Base-by-base conservation (phyloP, 2,888 invertebrate genomes). In the Drosophila testacea region DNA sequence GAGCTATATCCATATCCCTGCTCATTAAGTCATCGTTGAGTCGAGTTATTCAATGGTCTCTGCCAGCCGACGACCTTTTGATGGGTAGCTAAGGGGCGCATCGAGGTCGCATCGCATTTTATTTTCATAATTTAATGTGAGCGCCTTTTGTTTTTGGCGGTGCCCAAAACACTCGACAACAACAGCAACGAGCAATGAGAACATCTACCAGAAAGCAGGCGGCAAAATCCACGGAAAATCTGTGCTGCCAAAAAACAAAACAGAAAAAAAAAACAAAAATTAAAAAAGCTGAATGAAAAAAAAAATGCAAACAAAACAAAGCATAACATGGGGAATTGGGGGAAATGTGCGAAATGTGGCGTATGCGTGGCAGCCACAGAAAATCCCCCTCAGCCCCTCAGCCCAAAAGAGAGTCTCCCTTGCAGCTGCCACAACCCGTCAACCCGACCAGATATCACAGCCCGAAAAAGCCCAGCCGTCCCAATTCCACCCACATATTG, bases 81-180 rank as follows among this genome's bases (percentile, higher is more conserved):
- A 84, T 79, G 78, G 82, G 72, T 67, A 62, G 68, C 72, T 60
- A 48, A 62, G 66, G 73, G 70, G 68, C 46, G 65, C 50, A 68
- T 67, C 57, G 62, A 50, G 62, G 48, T 47, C 62, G 65, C 77
- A 68, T 81, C 48, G 47, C 59, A 73, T 79, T 87, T 87, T 81
- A 75, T 82, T 87, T 83, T 83, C 80, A 83, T 83, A 87, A 83
- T 84, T 83, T 83, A 87, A 87, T 87, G 85, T 83, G 73, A 51
- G 75, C 73, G 78, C 76, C 85, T 79, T 76, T 73, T 79, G 69
- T 79, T 80, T 84, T 73, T 70, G 77, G 73, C 72, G 69, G 55
- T 87, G 82, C 82, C 82, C 83, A 75, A 79, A 83, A 83, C 88
- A 83, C 83, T 87, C 80, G 73, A 81, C 77, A 66, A 47, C 56